Evolutionary conservation across 2,797 vertebrate genomes (phyloP).

Genomic region (Coregonus ussuriensis): DNA sequence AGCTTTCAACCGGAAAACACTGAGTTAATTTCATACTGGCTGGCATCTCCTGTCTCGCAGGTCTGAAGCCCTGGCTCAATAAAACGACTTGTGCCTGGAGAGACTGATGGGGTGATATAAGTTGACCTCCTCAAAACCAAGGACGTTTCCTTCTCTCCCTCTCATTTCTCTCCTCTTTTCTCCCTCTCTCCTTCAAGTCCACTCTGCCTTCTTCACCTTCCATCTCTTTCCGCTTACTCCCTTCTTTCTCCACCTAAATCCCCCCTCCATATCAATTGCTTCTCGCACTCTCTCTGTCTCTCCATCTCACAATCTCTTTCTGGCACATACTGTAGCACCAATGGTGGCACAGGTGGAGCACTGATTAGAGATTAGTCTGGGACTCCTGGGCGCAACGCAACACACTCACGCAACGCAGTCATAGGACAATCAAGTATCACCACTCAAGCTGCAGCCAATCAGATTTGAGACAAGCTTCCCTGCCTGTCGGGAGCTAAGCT

Average conservation of each 20-base stretch:
- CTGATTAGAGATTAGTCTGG: slow-evolving; percentile 1
- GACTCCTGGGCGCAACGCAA: neutral
- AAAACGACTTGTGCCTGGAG: neutral
- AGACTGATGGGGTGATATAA: neutral
- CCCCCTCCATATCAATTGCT: neutral
- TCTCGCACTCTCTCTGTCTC: neutral
- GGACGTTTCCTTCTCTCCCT: neutral
- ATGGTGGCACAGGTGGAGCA: neutral
- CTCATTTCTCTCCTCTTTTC: no score
- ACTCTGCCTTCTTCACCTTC: neutral
- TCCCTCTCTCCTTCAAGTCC: neutral
- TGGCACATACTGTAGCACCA: neutral
- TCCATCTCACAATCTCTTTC: neutral
- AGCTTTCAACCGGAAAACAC: neutral
- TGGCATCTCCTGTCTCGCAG: neutral
- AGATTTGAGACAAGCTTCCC: neutral
- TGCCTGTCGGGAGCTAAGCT: neutral
- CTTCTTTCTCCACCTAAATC: neutral
- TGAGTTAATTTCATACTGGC: neutral
- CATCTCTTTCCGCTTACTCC: neutral
- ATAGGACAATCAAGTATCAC: no score
- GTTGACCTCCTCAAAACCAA: neutral
- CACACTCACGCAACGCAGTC: neutral
- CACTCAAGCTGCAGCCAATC: no score
- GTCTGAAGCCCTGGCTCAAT: neutral